A percentile compares a stretch with the other conserved stretches of the same genome.
These are phyloP conservation scores for Micrasema longulum DNA, from an alignment of 1,140 invertebrate genomes.

Conservation along the genomic window DNA sequence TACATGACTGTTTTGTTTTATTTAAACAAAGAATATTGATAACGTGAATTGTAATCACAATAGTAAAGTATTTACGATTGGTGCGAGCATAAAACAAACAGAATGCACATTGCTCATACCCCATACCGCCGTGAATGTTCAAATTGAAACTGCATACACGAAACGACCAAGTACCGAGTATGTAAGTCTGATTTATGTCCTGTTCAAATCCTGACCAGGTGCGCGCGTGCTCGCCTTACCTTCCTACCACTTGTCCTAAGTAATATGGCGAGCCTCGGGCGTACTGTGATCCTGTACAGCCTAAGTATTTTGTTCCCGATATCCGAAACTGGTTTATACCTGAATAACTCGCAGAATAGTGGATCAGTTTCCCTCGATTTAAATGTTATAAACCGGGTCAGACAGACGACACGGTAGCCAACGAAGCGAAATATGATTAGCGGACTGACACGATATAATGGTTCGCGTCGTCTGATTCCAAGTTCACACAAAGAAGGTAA, in stretches of 20 bases:
- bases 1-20: too few relatives aligned
- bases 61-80: neutral
- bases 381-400: neutral
- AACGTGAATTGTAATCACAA: neutral
- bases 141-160: neutral
- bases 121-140: too few relatives aligned
- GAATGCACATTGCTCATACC: neutral
- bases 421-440: neutral
- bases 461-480: neutral
- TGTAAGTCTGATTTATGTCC: neutral
- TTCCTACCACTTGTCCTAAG: neutral
- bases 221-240: conserved; percentile 25
- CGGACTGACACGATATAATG: neutral
- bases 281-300: conserved; percentile 20
- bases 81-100: neutral
- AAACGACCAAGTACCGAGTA: neutral
- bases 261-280: conserved; percentile 1
- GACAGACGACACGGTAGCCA: neutral
- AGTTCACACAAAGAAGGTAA: conserved; percentile 1
- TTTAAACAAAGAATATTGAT: too few relatives aligned
- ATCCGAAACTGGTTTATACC: conserved; percentile 20
- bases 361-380: conserved; percentile 14
- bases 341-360: conserved; percentile 2
- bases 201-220: conserved; percentile 1
- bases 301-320: neutral